Percentiles rank a stretch among this genome's conserved stretches.
These are phyloP conservation scores for Acromyrmex echinatior DNA, from an alignment of 1,140 invertebrate species.

Conservation along the genomic window DNA sequence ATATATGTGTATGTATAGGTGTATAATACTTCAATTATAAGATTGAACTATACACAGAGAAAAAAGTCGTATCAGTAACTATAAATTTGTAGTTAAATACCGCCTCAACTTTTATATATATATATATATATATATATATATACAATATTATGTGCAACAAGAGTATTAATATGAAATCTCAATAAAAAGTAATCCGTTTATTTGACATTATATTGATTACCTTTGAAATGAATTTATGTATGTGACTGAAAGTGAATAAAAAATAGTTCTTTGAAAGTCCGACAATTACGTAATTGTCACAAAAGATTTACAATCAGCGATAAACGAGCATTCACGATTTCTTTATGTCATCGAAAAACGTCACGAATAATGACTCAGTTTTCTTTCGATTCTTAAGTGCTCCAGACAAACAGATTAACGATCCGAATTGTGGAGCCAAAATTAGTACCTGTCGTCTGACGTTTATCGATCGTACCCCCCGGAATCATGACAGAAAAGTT, in stretches of 20 bases:
- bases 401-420: conserved; percentile 10
- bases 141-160: too few species aligned
- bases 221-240: not conserved
- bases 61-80: too few species aligned
- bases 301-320: not conserved
- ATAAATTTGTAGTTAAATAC: too few species aligned
- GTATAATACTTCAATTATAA: too few species aligned
- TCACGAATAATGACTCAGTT: not conserved
- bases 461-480: conserved; percentile 33
- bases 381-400: too few species aligned
- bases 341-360: conserved; percentile 4
- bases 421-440: conserved; percentile 25
- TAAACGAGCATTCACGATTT: not conserved
- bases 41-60: too few species aligned
- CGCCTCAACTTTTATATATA: too few species aligned
- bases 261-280: conserved; percentile 3
- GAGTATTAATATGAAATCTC: not conserved
- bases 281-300: not conserved
- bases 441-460: conserved; percentile 45
- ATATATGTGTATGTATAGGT: too few species aligned
- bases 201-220: not conserved
- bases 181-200: conserved; percentile 1
- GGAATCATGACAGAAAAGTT: conserved; percentile 55
- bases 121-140: too few species aligned
- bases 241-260: not conserved